These are phyloP conservation scores for Pterostichus niger DNA, from an alignment of 2,888 invertebrate species.

Conservation along the genomic window DNA sequence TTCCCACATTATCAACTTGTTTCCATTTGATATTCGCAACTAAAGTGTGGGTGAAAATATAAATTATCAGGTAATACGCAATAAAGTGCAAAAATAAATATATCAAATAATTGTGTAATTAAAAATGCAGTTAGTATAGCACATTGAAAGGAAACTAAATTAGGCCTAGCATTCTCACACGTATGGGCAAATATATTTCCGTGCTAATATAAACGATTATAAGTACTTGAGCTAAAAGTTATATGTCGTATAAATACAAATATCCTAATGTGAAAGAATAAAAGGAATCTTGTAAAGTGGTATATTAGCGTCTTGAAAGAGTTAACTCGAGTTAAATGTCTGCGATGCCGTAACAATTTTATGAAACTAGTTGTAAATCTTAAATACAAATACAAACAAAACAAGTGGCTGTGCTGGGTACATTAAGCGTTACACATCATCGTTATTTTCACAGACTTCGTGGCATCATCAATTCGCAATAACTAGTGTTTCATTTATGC, in stretches of 20 bases:
- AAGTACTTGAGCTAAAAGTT: no score
- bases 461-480: constrained; percentile 32
- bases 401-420: constrained; percentile 20
- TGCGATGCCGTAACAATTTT: constrained; percentile 28
- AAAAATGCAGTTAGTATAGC: no score
- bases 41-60: no score
- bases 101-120: no score
- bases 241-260: neutral
- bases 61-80: no score
- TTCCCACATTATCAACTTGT: no score
- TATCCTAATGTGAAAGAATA: neutral
- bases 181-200: no score
- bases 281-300: constrained; percentile 13
- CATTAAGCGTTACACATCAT: constrained; percentile 33
- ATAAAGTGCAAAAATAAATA: no score
- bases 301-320: constrained; percentile 30
- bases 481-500: neutral
- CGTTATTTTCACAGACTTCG: constrained; percentile 36
- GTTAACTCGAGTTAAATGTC: constrained; percentile 34
- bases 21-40: no score
- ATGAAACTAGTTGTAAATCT: constrained; percentile 42
- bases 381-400: constrained; percentile 27
- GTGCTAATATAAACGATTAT: no score
- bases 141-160: no score
- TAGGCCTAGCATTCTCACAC: no score